Conservation (phyloP, 2,888 invertebrate species). For the Melanostoma scalare region DNA sequence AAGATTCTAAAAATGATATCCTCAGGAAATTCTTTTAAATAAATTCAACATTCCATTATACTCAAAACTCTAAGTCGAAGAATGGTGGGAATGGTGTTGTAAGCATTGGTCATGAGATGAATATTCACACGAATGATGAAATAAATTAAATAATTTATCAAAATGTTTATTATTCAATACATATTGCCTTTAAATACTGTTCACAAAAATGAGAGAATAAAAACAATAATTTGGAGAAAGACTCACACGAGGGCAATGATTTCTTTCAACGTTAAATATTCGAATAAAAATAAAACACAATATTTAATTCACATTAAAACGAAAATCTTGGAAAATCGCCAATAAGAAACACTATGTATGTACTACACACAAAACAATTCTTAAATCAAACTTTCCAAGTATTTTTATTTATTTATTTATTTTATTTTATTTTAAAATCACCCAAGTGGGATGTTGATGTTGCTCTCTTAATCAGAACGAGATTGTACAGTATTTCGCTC, state of each 20-base stretch:
- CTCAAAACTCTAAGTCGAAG: too few relatives aligned
- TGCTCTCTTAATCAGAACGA: constrained; percentile 32
- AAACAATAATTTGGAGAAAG: not conserved
- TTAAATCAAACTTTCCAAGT: constrained; percentile 48
- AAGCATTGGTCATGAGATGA: too few relatives aligned
- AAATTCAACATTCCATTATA: too few relatives aligned
- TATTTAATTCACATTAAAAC: constrained; percentile 37
- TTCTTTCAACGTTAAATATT: constrained; percentile 45
- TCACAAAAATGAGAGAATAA: not conserved
- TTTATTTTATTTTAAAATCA: constrained; percentile 1
- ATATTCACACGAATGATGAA: too few relatives aligned
- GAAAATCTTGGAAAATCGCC: constrained; percentile 52
- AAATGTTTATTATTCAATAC: not conserved
- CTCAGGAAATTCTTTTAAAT: too few relatives aligned
- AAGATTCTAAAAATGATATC: too few relatives aligned
- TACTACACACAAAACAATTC: constrained; percentile 43
- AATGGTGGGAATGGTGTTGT: too few relatives aligned
- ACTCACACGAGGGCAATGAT: constrained; percentile 40
- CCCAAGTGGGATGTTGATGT: constrained; percentile 36
- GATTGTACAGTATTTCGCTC: constrained; percentile 23
- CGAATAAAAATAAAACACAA: constrained; percentile 55
- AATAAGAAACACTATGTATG: not conserved
- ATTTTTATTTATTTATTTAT: constrained; percentile 30
- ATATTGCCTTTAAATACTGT: not conserved
- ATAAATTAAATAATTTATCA: too few relatives aligned